Evolutionary conservation across 1,140 invertebrate genomes (phyloP).

Genomic region (Microplitis mediator): DNA sequence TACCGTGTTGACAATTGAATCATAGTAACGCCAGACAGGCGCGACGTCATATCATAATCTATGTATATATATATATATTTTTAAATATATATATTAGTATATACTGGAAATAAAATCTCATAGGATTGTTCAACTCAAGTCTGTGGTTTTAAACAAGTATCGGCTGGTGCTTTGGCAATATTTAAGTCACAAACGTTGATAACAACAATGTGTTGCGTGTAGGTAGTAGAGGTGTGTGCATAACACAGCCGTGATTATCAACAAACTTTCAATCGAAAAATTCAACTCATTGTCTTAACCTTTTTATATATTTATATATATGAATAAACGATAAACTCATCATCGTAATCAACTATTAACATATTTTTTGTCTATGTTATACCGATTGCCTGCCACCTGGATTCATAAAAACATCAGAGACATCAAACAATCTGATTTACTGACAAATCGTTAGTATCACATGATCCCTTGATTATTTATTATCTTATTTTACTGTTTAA

Average conservation of each 20-base stretch:
- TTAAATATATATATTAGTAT: conserved; percentile 47
- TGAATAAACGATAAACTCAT: conserved; percentile 52
- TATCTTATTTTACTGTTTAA: too few relatives aligned
- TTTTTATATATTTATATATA: neutral
- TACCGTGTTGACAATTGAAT: conserved; percentile 56
- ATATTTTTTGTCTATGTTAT: conserved; percentile 54
- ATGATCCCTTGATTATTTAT: conserved; percentile 32
- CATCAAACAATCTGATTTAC: conserved; percentile 55
- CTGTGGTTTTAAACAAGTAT: neutral
- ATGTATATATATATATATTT: too few relatives aligned
- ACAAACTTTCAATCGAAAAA: conserved; percentile 47
- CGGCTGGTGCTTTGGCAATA: conserved; percentile 60
- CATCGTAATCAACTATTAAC: conserved; percentile 58
- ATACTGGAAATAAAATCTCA: conserved; percentile 61
- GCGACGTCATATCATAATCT: too few relatives aligned
- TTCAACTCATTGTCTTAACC: conserved; percentile 48
- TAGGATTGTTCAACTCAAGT: conserved; percentile 38
- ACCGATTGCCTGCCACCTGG: conserved; percentile 60
- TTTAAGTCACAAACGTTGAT: conserved; percentile 59
- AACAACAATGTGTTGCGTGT: conserved; percentile 34
- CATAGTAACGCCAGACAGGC: conserved; percentile 40
- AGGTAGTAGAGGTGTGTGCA: conserved; percentile 44
- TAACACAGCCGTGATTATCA: conserved; percentile 52
- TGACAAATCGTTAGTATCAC: conserved; percentile 53
- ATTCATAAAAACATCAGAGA: conserved; percentile 63